A percentile compares a stretch with the other conserved stretches of the same genome.
Conservation (phyloP, 2,888 invertebrate species). For the Subacronicta megacephala region DNA sequence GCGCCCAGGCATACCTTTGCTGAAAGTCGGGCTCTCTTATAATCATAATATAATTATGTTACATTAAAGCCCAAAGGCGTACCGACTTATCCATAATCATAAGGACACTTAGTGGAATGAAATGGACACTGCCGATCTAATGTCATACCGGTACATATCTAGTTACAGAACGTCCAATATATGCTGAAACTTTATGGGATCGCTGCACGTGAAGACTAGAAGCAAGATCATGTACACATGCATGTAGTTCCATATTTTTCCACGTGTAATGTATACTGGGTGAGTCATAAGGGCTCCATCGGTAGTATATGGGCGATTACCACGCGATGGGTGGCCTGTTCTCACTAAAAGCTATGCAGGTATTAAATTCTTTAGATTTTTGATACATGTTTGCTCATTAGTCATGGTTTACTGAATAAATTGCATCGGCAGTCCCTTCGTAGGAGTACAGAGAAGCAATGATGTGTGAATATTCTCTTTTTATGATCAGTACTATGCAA, state of each 20-base stretch:
- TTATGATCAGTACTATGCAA: too few relatives aligned
- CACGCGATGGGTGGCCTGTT: slow-evolving; percentile 68
- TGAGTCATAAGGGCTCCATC: slow-evolving; percentile 28
- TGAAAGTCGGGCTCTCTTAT: not conserved
- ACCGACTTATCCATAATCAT: slow-evolving; percentile 44
- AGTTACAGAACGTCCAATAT: slow-evolving; percentile 36
- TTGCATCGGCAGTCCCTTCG: not conserved
- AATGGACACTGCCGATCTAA: slow-evolving; percentile 49
- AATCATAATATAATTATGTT: not conserved
- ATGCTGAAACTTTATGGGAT: slow-evolving; percentile 9
- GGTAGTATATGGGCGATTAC: slow-evolving; percentile 57
- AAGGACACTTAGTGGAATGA: slow-evolving; percentile 49
- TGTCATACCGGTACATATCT: slow-evolving; percentile 36
- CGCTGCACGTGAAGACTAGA: slow-evolving; percentile 14
- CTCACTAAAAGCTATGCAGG: slow-evolving; percentile 19
- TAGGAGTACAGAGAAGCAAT: not conserved
- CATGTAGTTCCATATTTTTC: slow-evolving; percentile 8
- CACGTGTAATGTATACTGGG: slow-evolving; percentile 15
- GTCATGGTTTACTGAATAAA: slow-evolving; percentile 13
- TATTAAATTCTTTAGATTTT: slow-evolving; percentile 34
- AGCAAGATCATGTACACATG: slow-evolving; percentile 9
- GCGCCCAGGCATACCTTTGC: not conserved
- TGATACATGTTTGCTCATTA: slow-evolving; percentile 22
- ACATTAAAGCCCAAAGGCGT: slow-evolving; percentile 25
- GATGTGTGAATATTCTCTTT: too few relatives aligned